A percentile compares a stretch with the other conserved stretches of the same genome.
Conservation (phyloP, 2,113 vertebrate genomes). For the Castor canadensis region DNA sequence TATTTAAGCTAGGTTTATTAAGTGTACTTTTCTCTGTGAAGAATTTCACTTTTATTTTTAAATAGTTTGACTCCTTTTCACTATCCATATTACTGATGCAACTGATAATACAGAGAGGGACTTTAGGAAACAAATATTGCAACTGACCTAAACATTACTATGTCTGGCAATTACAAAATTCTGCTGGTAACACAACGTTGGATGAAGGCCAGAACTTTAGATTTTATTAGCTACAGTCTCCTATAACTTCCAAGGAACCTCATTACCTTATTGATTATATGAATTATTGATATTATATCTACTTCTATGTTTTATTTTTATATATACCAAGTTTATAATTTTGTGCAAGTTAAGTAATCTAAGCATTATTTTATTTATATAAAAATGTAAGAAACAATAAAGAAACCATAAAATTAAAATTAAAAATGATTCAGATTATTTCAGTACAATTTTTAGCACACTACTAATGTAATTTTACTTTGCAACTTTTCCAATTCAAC, state of each 20-base stretch:
- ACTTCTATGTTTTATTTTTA: too few species aligned
- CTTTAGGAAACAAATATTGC: background rate
- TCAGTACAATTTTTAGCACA: background rate
- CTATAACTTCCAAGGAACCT: background rate
- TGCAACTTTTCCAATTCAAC: background rate
- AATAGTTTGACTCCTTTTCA: background rate
- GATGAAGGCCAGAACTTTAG: too few species aligned
- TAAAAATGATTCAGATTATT: background rate
- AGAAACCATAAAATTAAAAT: background rate
- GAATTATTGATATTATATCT: background rate
- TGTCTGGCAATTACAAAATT: too few species aligned
- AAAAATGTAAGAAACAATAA: background rate
- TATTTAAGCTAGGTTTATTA: background rate
- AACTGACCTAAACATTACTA: background rate
- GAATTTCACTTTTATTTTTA: background rate
- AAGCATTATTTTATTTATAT: background rate
- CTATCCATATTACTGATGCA: background rate
- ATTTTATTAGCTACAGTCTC: background rate
- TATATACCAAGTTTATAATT: background rate
- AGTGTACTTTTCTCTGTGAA: background rate
- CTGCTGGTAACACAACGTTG: too few species aligned
- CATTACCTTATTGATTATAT: background rate
- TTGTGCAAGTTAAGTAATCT: background rate
- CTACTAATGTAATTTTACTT: background rate
- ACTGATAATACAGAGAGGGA: background rate